Conservation (phyloP, 2,797 vertebrate species). For the Liasis olivaceus region DNA sequence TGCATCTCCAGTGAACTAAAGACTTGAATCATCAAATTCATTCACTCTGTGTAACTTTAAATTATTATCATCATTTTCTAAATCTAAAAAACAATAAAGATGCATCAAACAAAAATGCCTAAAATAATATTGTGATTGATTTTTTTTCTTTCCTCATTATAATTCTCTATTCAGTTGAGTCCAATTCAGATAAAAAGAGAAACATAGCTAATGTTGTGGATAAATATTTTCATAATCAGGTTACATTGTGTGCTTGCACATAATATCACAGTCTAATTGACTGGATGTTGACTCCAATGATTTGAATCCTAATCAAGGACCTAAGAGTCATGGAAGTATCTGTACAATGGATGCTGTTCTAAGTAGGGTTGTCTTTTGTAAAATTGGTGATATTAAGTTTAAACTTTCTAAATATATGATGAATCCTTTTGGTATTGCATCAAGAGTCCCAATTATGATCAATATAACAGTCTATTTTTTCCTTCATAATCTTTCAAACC, state of each 20-base stretch:
- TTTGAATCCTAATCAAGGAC: neutral
- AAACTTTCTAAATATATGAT: too few species aligned
- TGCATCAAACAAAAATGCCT: neutral
- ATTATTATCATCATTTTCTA: neutral
- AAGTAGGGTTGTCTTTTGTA: too few species aligned
- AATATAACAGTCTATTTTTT: too few species aligned
- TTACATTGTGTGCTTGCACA: neutral
- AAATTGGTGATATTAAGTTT: too few species aligned
- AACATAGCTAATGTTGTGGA: neutral
- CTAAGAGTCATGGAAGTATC: too few species aligned
- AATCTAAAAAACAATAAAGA: neutral
- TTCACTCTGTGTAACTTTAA: conserved; percentile 8
- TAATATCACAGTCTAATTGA: too few species aligned
- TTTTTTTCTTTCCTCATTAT: neutral
- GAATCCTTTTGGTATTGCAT: too few species aligned
- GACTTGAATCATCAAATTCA: conserved; percentile 32
- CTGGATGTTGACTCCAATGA: neutral
- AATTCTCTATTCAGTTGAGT: neutral
- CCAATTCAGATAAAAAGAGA: neutral
- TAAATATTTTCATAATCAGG: neutral
- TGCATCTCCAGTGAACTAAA: conserved; percentile 54
- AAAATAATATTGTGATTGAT: neutral
- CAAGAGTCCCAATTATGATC: too few species aligned
- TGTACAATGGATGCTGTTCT: too few species aligned
- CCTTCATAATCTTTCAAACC: too few species aligned